A percentile compares a stretch with the other conserved stretches of the same genome.
Evolutionary conservation across 2,888 invertebrate species (phyloP).

Genomic region (Synergus umbraculus): DNA sequence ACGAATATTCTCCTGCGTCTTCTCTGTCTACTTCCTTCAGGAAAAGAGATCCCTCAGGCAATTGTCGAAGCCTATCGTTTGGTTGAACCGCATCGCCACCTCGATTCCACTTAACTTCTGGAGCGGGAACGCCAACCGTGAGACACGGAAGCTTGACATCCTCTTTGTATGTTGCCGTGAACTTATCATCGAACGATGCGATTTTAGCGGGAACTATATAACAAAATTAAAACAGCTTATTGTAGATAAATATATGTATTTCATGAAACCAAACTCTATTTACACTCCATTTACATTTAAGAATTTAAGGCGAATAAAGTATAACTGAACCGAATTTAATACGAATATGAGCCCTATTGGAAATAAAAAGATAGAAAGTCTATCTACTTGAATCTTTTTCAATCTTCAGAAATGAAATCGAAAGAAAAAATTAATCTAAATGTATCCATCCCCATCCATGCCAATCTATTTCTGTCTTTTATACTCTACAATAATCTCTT

Average conservation of each 20-base stretch:
- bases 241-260: neutral
- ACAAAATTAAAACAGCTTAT: slow-evolving; percentile 8
- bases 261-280: neutral
- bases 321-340: too few species aligned
- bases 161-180: slow-evolving; percentile 94
- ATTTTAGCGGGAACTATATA: slow-evolving; percentile 93
- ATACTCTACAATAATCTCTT: too few species aligned
- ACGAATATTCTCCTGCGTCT: slow-evolving; percentile 96
- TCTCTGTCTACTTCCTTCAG: slow-evolving; percentile 92
- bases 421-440: too few species aligned
- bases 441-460: too few species aligned
- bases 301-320: too few species aligned
- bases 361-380: too few species aligned
- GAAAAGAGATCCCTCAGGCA: slow-evolving; percentile 94
- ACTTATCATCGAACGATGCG: slow-evolving; percentile 96
- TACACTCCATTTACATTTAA: too few species aligned
- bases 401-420: too few species aligned
- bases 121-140: slow-evolving; percentile 94
- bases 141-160: slow-evolving; percentile 94
- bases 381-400: too few species aligned
- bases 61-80: slow-evolving; percentile 89
- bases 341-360: too few species aligned
- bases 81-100: slow-evolving; percentile 86
- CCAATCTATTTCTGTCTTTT: too few species aligned
- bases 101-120: slow-evolving; percentile 92